phyloP scores from a whole-genome alignment of 30 jellyfish, hydroid and myxozoan species.

The Rhopilema esculentum region DNA sequence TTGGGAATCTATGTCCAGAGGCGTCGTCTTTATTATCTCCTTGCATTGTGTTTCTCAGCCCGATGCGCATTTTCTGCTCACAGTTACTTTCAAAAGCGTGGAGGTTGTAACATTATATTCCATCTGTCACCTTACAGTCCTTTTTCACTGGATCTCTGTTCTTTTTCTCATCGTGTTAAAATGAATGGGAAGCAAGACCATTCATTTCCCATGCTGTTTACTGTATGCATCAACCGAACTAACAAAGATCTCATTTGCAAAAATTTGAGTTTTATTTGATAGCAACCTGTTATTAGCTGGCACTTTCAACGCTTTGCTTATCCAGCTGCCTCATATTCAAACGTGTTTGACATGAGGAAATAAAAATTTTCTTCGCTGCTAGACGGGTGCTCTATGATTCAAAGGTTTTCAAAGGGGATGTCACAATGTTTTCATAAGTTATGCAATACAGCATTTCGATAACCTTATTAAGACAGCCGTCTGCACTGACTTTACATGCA shows the following conservation, averaged over 20 bases:
- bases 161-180: not conserved
- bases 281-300: not conserved
- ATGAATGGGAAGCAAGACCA: not conserved
- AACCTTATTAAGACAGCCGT: not conserved
- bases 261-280: not conserved
- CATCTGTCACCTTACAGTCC: not conserved
- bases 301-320: not conserved
- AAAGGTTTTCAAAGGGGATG: not conserved
- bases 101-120: not conserved
- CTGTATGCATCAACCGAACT: not conserved
- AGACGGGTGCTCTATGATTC: not conserved
- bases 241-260: not conserved
- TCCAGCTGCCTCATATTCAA: not conserved
- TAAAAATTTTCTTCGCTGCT: not conserved
- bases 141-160: not conserved
- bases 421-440: not conserved
- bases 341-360: not conserved
- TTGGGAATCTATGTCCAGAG: too few relatives aligned
- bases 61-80: too few relatives aligned
- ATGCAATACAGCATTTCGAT: not conserved
- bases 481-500: not conserved
- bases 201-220: not conserved
- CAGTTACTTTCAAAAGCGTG: too few relatives aligned
- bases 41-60: too few relatives aligned
- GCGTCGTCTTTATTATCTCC: too few relatives aligned